Evolutionary conservation across 2,888 invertebrate species (phyloP).

Genomic region (Caenorhabditis virilis): DNA sequence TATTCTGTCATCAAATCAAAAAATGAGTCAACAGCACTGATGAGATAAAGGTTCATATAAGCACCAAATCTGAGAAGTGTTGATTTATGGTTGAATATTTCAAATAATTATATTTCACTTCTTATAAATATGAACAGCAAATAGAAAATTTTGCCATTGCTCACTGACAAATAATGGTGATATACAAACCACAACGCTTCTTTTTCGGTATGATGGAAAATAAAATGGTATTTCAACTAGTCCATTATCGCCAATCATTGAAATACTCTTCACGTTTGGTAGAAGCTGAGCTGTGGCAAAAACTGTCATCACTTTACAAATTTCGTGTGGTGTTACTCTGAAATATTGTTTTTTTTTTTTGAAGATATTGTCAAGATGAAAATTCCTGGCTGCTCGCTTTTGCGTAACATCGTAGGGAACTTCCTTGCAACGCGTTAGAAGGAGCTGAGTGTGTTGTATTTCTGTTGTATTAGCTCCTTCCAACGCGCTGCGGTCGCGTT

Average conservation of each 20-base stretch:
- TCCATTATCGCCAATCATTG: slow-evolving; percentile 23
- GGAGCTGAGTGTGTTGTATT: too few relatives aligned
- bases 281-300: slow-evolving; percentile 32
- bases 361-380: too few relatives aligned
- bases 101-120: slow-evolving; percentile 3
- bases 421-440: too few relatives aligned
- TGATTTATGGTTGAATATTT: too few relatives aligned
- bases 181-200: slow-evolving; percentile 44
- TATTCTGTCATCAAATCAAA: slow-evolving; percentile 42
- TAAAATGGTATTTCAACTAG: slow-evolving; percentile 36
- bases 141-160: slow-evolving; percentile 47
- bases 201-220: slow-evolving; percentile 11
- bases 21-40: slow-evolving; percentile 44
- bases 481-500: too few relatives aligned
- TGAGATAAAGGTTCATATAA: slow-evolving; percentile 42
- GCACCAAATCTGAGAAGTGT: slow-evolving; percentile 43
- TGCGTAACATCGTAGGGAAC: too few relatives aligned
- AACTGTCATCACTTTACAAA: slow-evolving; percentile 37
- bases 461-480: too few relatives aligned
- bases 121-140: slow-evolving; percentile 50
- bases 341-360: too few relatives aligned
- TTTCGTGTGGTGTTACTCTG: slow-evolving; percentile 43
- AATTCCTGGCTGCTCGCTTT: too few relatives aligned
- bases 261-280: slow-evolving; percentile 25
- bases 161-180: slow-evolving; percentile 49